Conservation (phyloP, 1,140 invertebrate species). For the Heliconius congener region DNA sequence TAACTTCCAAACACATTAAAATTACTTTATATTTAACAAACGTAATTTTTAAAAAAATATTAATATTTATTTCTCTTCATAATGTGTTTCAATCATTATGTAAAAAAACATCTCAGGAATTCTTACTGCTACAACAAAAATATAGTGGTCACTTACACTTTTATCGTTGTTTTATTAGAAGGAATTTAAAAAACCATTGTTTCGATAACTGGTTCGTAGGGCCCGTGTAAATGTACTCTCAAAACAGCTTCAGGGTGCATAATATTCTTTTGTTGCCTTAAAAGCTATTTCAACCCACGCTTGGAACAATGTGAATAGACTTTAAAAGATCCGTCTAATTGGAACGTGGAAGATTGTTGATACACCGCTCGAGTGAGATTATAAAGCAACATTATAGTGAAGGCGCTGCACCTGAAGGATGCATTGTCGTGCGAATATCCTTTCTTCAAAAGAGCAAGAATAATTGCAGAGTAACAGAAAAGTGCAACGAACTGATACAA, state of each 20-base stretch:
- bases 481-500: slow-evolving; percentile 39
- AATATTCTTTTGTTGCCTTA: slow-evolving; percentile 47
- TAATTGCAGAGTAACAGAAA: slow-evolving; percentile 27
- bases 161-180: slow-evolving; percentile 22
- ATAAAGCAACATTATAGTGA: neutral
- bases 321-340: slow-evolving; percentile 36
- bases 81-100: neutral
- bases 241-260: slow-evolving; percentile 43
- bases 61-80: neutral
- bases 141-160: neutral
- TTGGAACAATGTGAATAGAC: slow-evolving; percentile 32
- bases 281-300: slow-evolving; percentile 40
- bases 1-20: too few relatives aligned
- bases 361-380: slow-evolving; percentile 5
- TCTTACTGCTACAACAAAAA: neutral
- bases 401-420: slow-evolving; percentile 2
- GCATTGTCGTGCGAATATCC: slow-evolving; percentile 16
- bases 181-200: slow-evolving; percentile 46
- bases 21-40: too few relatives aligned
- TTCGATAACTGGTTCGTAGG: slow-evolving; percentile 44
- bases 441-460: slow-evolving; percentile 26
- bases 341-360: slow-evolving; percentile 28
- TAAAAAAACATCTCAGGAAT: neutral
- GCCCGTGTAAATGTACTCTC: slow-evolving; percentile 35
- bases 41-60: too few relatives aligned